A percentile compares a stretch with the other conserved stretches of the same genome.
These are phyloP conservation scores for Talpa occidentalis DNA, from an alignment of 2,113 vertebrate species.

Conservation along the genomic window DNA sequence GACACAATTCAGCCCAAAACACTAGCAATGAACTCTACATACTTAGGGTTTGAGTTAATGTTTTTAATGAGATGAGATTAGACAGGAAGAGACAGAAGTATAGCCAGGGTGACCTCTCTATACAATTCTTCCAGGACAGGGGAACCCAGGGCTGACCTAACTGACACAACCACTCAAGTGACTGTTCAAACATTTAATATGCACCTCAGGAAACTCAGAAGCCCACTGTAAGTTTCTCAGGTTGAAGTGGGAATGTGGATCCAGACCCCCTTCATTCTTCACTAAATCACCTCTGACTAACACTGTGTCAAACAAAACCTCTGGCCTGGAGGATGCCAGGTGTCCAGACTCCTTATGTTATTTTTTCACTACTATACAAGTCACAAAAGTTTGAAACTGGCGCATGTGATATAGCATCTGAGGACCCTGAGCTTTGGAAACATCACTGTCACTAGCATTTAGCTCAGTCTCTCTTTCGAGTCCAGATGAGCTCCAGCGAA, in stretches of 20 bases:
- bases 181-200: not conserved
- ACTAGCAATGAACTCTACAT: too few species aligned
- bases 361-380: not conserved
- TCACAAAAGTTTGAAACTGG: not conserved
- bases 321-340: not conserved
- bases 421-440: not conserved
- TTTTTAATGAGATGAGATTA: not conserved
- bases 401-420: not conserved
- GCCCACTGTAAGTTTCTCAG: not conserved
- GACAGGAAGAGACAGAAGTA: too few species aligned
- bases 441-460: not conserved
- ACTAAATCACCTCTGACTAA: not conserved
- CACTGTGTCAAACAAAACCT: not conserved
- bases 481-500: rapidly evolving
- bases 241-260: not conserved
- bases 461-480: not conserved
- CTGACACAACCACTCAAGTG: not conserved
- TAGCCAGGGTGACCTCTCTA: not conserved
- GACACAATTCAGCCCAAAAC: not conserved
- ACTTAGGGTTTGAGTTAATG: not conserved
- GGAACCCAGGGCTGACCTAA: not conserved
- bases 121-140: not conserved
- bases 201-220: not conserved
- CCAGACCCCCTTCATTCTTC: not conserved
- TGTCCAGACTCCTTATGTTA: not conserved